A percentile compares a stretch with the other conserved stretches of the same genome.
phyloP scores from a whole-genome alignment of 2,888 invertebrate genomes.

The Drosophila mayaguana region DNA sequence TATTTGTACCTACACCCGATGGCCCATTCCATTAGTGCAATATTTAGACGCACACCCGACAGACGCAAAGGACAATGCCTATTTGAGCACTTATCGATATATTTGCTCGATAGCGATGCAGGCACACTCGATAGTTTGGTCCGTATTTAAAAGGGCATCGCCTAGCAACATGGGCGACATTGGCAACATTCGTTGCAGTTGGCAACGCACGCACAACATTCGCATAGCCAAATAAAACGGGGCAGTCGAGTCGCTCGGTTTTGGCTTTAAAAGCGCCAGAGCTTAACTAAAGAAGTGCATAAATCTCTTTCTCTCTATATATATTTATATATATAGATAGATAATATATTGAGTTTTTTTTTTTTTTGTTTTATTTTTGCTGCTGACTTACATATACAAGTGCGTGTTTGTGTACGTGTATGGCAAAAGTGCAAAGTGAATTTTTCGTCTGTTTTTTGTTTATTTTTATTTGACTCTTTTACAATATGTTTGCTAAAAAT shows the following conservation, averaged over 20 bases:
- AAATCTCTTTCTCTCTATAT: background rate
- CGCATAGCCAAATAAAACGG: conserved; percentile 41
- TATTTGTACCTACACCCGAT: background rate
- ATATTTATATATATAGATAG: background rate
- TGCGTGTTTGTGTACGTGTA: background rate
- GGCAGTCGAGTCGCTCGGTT: conserved; percentile 50
- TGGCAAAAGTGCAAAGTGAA: conserved; percentile 14
- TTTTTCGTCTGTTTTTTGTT: background rate
- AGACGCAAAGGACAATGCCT: background rate
- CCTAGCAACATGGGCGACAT: conserved; percentile 27
- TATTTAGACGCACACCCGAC: background rate
- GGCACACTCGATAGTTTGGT: conserved; percentile 2
- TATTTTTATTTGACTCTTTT: conserved; percentile 13
- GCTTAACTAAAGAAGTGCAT: conserved; percentile 1
- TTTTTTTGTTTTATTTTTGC: conserved; percentile 8
- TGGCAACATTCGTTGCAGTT: conserved; percentile 42
- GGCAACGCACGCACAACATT: conserved; percentile 34
- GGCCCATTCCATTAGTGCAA: background rate
- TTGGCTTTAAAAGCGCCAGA: conserved; percentile 1
- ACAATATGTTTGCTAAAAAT: conserved; percentile 27
- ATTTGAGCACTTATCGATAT: background rate
- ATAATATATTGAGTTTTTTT: background rate
- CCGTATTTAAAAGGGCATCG: conserved; percentile 10
- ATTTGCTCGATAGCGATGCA: background rate
- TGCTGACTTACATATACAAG: conserved; percentile 21